phyloP scores from a whole-genome alignment of 2,888 invertebrate species.

The Neoaliturus tenellus region DNA sequence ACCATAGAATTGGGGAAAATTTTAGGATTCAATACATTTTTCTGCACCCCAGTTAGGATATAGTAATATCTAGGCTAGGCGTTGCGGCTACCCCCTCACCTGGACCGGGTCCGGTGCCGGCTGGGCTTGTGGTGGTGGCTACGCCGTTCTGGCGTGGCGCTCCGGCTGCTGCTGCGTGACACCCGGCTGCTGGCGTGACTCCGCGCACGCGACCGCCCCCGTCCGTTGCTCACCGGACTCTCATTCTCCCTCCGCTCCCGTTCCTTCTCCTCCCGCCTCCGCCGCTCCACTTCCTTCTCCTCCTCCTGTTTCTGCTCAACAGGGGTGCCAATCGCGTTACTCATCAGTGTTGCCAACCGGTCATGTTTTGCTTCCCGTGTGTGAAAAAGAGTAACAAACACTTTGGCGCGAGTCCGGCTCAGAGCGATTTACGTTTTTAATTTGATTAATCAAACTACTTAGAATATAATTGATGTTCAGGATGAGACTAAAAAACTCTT shows the following conservation, averaged over 20 bases:
- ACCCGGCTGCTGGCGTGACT: slow-evolving; percentile 45
- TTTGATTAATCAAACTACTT: no score
- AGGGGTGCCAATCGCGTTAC: slow-evolving; percentile 1
- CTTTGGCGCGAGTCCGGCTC: not conserved
- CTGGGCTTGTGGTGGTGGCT: slow-evolving; percentile 62
- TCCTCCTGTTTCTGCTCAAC: slow-evolving; percentile 84
- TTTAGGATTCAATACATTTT: no score
- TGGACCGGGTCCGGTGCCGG: slow-evolving; percentile 64
- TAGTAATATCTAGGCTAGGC: no score
- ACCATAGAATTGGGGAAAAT: no score
- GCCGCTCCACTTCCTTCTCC: slow-evolving; percentile 80
- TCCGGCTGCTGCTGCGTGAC: slow-evolving; percentile 46
- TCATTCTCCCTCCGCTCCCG: slow-evolving; percentile 65
- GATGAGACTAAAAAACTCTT: no score
- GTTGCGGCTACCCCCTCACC: no score
- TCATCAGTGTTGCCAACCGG: not conserved
- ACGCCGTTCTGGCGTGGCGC: slow-evolving; percentile 54
- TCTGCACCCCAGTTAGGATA: no score
- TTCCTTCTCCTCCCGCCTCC: slow-evolving; percentile 66
- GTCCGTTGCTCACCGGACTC: slow-evolving; percentile 63
- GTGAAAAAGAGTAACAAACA: slow-evolving; percentile 39
- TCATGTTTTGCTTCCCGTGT: not conserved
- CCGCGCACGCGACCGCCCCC: slow-evolving; percentile 56
- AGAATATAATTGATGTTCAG: no score
- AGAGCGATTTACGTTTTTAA: no score